phyloP scores from a whole-genome alignment of 2,113 vertebrate species.

The Cryptomyrus ogoouensis region DNA sequence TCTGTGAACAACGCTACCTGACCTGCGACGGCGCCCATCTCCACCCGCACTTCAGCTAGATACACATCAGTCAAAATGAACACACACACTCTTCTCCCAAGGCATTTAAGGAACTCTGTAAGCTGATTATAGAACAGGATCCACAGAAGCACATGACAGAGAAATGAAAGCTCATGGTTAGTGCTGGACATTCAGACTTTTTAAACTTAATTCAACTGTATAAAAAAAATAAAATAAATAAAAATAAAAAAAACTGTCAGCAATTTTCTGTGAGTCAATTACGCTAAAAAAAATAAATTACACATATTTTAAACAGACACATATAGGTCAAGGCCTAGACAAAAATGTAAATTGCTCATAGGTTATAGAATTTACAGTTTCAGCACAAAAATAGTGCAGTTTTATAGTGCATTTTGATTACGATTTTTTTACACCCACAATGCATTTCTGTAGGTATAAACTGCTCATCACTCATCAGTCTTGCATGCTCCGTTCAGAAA shows the following conservation, averaged over 20 bases:
- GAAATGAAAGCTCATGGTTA: slow-evolving; percentile 55
- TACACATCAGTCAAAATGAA: not conserved
- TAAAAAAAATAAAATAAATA: no score
- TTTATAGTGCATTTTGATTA: not conserved
- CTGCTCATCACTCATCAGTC: not conserved
- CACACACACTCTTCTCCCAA: slow-evolving; percentile 37
- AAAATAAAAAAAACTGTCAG: not conserved
- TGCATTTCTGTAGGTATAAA: not conserved
- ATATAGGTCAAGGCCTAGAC: not conserved
- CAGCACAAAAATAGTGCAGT: not conserved
- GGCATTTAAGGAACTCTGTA: slow-evolving; percentile 68
- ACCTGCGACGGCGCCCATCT: not conserved
- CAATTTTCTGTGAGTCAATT: not conserved
- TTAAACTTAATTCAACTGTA: slow-evolving; percentile 29
- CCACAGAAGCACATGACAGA: slow-evolving; percentile 54
- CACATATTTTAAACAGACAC: not conserved
- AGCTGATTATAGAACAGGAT: slow-evolving; percentile 64
- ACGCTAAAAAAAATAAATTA: not conserved
- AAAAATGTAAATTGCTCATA: not conserved
- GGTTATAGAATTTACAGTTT: not conserved
- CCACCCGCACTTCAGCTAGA: not conserved
- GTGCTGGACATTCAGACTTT: slow-evolving; percentile 50
- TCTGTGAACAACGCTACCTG: not conserved
- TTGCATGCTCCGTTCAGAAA: not conserved
- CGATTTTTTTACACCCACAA: not conserved